Evolutionary conservation across 2,888 invertebrate species (phyloP), one percentile per base, ranked within the genome.

Genomic region (Tetanocera ferruginea): DNA sequence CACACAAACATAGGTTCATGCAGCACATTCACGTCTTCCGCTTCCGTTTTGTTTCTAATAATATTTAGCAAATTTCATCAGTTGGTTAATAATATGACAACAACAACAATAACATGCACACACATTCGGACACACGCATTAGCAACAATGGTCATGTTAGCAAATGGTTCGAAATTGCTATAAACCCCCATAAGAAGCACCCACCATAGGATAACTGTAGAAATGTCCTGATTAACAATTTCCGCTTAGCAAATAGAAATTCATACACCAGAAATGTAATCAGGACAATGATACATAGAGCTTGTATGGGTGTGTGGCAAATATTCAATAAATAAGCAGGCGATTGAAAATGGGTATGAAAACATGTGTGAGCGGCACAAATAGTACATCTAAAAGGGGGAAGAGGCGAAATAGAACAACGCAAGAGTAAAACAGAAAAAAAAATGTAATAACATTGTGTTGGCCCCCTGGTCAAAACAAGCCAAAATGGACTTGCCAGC

Each of bases 221-320:
- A 73, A 73, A 74, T 62, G 69, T 70, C 55, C 78, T 78, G 78
- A 75, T 78, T 75, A 75, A 78, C 70, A 70, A 70, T 75, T 75
- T 75, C 71, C 78, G 51, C 55, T 75, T 34, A 51, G 78, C 64
- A 75, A 78, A 75, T 64, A 70, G 55, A 77, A 73, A 76, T 69
- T 73, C 73, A 57, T 72, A 66, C 34, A 5, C 14, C 34, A 28
- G 28, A 19, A 66, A 64, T 43, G 66, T 66, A 51, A 66, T 57
- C 66, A 25, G 64, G 67, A 66, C 52, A 64, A 23, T 51, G 34
- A 52, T 62, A 67, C 62, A 66, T 25, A 57, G 37, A 43, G 69
- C 11, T 69, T 14, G 28, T 19, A 49, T 34, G 52, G 17, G 64
- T 5, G 71, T 28, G 6, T 28, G n/a, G 71, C 14, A 67, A 55